A percentile compares a stretch with the other conserved stretches of the same genome.
phyloP scores from a whole-genome alignment of 2,888 invertebrate genomes.

The Eledone cirrhosa region DNA sequence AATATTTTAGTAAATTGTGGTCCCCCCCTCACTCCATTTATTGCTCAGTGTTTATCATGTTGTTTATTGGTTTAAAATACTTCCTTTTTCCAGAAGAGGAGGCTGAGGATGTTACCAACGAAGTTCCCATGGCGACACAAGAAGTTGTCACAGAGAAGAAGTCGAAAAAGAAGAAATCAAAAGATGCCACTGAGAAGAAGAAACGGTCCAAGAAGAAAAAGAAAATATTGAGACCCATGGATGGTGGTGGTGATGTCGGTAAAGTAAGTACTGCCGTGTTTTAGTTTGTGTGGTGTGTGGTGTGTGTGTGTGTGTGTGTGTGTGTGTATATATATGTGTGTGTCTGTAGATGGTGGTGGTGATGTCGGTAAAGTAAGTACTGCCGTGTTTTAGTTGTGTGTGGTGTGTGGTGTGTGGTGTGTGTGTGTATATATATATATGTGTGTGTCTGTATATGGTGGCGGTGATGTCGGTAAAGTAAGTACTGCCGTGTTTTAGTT shows the following conservation, averaged over 20 bases:
- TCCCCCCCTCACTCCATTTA: too few relatives aligned
- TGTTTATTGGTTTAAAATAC: neutral
- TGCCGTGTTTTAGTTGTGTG: too few relatives aligned
- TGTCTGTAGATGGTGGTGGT: slow-evolving; percentile 36
- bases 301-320: too few relatives aligned
- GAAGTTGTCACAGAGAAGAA: slow-evolving; percentile 73
- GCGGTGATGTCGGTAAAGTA: slow-evolving; percentile 37
- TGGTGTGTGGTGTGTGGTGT: too few relatives aligned
- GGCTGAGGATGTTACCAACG: slow-evolving; percentile 36
- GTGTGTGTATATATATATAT: too few relatives aligned
- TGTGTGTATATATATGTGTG: too few relatives aligned
- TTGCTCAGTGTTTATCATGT: too few relatives aligned
- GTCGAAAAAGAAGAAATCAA: slow-evolving; percentile 91
- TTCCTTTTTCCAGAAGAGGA: slow-evolving; percentile 37
- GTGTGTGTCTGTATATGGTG: slow-evolving; percentile 30
- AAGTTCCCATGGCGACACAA: slow-evolving; percentile 10
- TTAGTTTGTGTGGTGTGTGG: too few relatives aligned
- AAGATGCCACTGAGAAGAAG: slow-evolving; percentile 86
- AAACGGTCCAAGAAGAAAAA: slow-evolving; percentile 75
- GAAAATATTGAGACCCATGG: slow-evolving; percentile 39
- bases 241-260: slow-evolving; percentile 40
- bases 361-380: slow-evolving; percentile 33
- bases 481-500: too few relatives aligned
- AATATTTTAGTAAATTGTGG: too few relatives aligned
- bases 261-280: too few relatives aligned